These are phyloP conservation scores for Anarsia innoxiella DNA, from an alignment of 2,888 invertebrate genomes.

Conservation along the genomic window DNA sequence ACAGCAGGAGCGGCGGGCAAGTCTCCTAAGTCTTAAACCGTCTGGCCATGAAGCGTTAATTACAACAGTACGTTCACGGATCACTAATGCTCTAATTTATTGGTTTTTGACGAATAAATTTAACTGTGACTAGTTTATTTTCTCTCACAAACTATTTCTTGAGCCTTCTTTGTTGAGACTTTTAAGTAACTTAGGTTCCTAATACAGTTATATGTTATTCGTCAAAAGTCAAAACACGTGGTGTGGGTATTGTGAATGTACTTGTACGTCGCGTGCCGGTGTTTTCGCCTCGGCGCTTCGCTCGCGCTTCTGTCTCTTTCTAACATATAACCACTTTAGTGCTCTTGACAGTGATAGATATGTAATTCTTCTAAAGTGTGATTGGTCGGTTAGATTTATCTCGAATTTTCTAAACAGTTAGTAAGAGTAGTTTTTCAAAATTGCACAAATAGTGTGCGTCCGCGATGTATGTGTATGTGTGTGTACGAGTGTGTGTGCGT, in stretches of 20 bases:
- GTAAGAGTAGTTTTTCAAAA: too few species aligned
- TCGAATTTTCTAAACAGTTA: too few species aligned
- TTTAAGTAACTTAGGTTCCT: too few species aligned
- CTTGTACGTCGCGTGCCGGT: slow-evolving; percentile 29
- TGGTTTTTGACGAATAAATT: slow-evolving; percentile 25
- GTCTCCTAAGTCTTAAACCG: slow-evolving; percentile 39
- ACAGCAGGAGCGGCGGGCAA: slow-evolving; percentile 59
- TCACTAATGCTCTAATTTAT: slow-evolving; percentile 43
- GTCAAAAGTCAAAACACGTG: slow-evolving; percentile 24
- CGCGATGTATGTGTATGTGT: slow-evolving; percentile 23
- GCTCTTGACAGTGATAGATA: too few species aligned
- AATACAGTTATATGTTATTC: too few species aligned
- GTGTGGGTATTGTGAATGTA: slow-evolving; percentile 55
- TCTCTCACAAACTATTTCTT: too few species aligned
- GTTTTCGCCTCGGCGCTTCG: slow-evolving; percentile 53
- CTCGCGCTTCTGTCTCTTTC: slow-evolving; percentile 32
- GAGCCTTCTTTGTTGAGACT: too few species aligned
- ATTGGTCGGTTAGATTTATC: too few species aligned
- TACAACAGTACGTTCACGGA: slow-evolving; percentile 62
- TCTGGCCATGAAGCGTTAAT: slow-evolving; percentile 61
- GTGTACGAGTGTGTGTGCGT: slow-evolving; percentile 37
- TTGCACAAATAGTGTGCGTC: too few species aligned
- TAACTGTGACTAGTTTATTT: too few species aligned
- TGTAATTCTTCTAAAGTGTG: too few species aligned
- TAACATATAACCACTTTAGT: too few species aligned